Evolutionary conservation across 1,140 invertebrate genomes (phyloP).

Genomic region (Dreissena polymorpha): DNA sequence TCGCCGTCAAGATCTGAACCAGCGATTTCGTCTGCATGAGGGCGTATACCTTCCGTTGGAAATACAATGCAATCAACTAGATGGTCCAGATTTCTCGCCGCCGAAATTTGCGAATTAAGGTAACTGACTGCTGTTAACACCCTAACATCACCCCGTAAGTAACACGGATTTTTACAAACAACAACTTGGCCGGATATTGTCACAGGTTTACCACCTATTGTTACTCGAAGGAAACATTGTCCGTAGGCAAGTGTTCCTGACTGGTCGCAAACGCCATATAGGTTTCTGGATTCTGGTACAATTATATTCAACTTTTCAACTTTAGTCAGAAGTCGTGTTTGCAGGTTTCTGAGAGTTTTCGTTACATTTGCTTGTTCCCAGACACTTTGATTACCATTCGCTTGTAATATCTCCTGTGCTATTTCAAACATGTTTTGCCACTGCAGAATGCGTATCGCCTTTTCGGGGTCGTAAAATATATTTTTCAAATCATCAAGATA

Average conservation of each 20-base stretch:
- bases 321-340: constrained; percentile 11
- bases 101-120: not conserved
- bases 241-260: constrained; percentile 39
- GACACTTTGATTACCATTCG: not conserved
- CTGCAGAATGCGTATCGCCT: constrained; percentile 28
- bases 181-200: constrained; percentile 27
- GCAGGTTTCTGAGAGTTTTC: not conserved
- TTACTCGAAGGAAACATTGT: constrained; percentile 47
- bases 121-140: constrained; percentile 15
- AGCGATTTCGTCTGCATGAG: constrained; percentile 39
- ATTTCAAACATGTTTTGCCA: constrained; percentile 34
- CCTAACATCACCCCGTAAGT: constrained; percentile 23
- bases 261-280: constrained; percentile 54
- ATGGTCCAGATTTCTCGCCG: constrained; percentile 16
- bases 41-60: constrained; percentile 15
- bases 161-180: constrained; percentile 43
- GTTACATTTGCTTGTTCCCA: not conserved
- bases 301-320: constrained; percentile 36
- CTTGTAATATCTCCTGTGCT: not conserved
- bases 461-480: constrained; percentile 23
- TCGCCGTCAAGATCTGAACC: constrained; percentile 36
- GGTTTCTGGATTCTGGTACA: constrained; percentile 48
- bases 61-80: constrained; percentile 43
- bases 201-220: constrained; percentile 32
- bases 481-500: constrained; percentile 12